Conservation (phyloP, 2,888 invertebrate genomes). For the Podotricha telesiphe region DNA sequence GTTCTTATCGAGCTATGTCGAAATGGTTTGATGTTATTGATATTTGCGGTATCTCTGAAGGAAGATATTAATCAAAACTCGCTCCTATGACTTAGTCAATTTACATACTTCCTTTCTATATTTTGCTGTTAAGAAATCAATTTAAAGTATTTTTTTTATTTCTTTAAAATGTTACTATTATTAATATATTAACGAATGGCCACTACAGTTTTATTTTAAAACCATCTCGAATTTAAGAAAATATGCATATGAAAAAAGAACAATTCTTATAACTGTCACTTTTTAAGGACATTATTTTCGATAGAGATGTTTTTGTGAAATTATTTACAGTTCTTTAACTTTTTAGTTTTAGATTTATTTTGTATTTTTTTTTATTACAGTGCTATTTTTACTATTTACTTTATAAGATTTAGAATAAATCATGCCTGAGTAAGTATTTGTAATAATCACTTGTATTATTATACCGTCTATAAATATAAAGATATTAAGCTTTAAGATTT, state of each 20-base stretch:
- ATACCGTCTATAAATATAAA: too few relatives aligned
- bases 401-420: slow-evolving; percentile 59
- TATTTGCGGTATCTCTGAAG: too few relatives aligned
- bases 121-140: too few relatives aligned
- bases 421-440: slow-evolving; percentile 74
- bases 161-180: too few relatives aligned
- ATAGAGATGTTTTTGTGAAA: slow-evolving; percentile 76
- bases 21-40: too few relatives aligned
- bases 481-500: too few relatives aligned
- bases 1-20: too few relatives aligned
- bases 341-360: slow-evolving; percentile 68
- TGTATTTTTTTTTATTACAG: slow-evolving; percentile 57
- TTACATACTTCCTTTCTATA: too few relatives aligned
- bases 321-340: slow-evolving; percentile 68
- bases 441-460: not conserved
- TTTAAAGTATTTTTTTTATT: too few relatives aligned
- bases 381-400: slow-evolving; percentile 46
- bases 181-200: slow-evolving; percentile 23
- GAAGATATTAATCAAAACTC: too few relatives aligned
- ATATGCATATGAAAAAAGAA: slow-evolving; percentile 45
- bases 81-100: too few relatives aligned
- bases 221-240: slow-evolving; percentile 31
- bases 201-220: slow-evolving; percentile 8
- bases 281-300: slow-evolving; percentile 61
- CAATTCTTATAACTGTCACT: slow-evolving; percentile 57